Evolutionary conservation across 2,113 vertebrate species (phyloP), one percentile per base, ranked within the genome.

Genomic region (Piaya cayana): DNA sequence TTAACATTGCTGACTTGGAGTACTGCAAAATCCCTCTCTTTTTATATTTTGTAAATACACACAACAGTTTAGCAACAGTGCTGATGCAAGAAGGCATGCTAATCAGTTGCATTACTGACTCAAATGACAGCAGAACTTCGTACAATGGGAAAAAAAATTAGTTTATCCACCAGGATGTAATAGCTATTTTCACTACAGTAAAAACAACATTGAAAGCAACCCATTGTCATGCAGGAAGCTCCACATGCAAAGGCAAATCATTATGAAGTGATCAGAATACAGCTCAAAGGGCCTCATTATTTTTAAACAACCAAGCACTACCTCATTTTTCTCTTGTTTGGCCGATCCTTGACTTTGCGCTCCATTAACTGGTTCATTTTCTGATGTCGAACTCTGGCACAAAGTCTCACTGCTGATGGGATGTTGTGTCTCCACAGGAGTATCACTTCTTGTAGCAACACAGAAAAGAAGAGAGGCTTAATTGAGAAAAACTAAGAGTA

Each of bases 301-400:
- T 85, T 94, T 92, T 55, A 92, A 93, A 79, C 43, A 83, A 92
- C 15, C 30, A 83, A 71, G 26, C n/a, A 75, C 95, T 98, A 99
- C 99, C 99, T 99, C 99, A 64, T 98, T 98, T 96, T 97, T 98
- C 65, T 99, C 99, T 89, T 97, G 97, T 90, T 97, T 98, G 71
- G 90, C 76, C 70, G 95, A 67, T 95, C 93, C 98, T 88, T 97
- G 96, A 87, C 93, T 96, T 96, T 98, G 98, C 55, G 98, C 95
- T 87, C 98, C 98, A 95, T 74, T 98, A 71, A 98, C 82, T 47
- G 97, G 90, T 34, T 98, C 98, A 60, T 98, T 98, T 89, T 98
- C 98, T 86, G 98, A 92, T 80, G 67, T 80, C 59, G 96, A 92
- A 75, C 97, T 98, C 67, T 98, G 98, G 80, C 98, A 98, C 65